Conservation (phyloP, 2,113 vertebrate species). For the Saguinus midas region DNA sequence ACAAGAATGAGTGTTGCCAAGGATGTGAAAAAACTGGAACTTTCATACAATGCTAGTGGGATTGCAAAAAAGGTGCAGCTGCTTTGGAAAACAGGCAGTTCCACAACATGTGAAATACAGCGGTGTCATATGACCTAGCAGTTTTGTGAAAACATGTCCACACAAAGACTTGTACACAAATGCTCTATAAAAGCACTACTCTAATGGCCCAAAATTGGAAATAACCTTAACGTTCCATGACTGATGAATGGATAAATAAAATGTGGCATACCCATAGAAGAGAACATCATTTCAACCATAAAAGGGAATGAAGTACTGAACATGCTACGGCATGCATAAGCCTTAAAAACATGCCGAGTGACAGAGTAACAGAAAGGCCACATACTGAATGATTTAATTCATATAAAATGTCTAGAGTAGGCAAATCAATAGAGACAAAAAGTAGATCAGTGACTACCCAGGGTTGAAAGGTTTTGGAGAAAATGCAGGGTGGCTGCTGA, state of each 20-base stretch:
- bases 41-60: not conserved
- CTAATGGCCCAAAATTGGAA: not conserved
- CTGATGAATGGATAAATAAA: not conserved
- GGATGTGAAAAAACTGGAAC: not conserved
- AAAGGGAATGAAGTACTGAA: not conserved
- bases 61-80: slow-evolving; percentile 8
- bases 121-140: not conserved
- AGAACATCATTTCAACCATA: not conserved
- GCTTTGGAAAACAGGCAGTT: slow-evolving; percentile 18
- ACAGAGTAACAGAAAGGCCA: not conserved
- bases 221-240: not conserved
- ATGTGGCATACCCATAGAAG: not conserved
- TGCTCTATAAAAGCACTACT: not conserved
- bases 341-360: not conserved
- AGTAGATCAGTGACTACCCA: not conserved
- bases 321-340: not conserved
- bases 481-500: not conserved
- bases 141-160: not conserved
- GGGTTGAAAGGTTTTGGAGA: not conserved
- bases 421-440: not conserved
- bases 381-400: not conserved
- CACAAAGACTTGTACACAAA: not conserved
- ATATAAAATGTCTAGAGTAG: not conserved
- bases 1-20: not conserved
- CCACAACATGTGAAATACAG: not conserved